Base-by-base conservation (phyloP, 2,797 vertebrate genomes). In the Gymnoscopelus braueri region DNA sequence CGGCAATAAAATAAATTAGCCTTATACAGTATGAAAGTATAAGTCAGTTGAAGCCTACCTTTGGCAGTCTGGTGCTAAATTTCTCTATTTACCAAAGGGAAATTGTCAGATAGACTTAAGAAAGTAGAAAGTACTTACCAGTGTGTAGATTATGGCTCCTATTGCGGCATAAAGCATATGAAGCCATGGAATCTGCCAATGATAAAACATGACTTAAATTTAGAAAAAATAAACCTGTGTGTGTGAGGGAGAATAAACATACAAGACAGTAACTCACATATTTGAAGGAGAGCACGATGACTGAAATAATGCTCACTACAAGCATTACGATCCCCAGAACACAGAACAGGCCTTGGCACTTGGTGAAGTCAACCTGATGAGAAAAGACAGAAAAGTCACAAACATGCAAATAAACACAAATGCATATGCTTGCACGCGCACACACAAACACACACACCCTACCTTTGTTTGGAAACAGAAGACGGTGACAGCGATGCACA, bases 391-490 rank as follows among this genome's bases (percentile, higher is more conserved):
- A 11, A 50, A 24, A 24, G 52, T 52, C 35, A 60, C 14, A 32
- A 13, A 50, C 12, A 13, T 13, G 7, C 8, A 12, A 8, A 53
- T 3, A 61, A 10, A 59, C 11, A 63, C 13, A 24, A 5, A 26
- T 60, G 13, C 29, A 57, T 12, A 15, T 6, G 64, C 23, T n/a
- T 6, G 19, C 32, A 51, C 48, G 14, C 7, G 12, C 11, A 14
- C 50, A 96, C 14, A 44, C 1, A 1, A n/a, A 10, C 23, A 26
- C 11, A 3, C 59, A 57, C 29, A 44, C 19, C 44, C 87, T 82
- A 96, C 98, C 96, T 98, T 99, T 26, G 98, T 99, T 91, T 99
- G 98, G 89, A 99, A 98, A 90, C 98, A 98, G 94, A 99, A 99
- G 85, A 99, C 77, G 0, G 97, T 99, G 74, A 99, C 97, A 0